phyloP scores from a whole-genome alignment of 2,797 vertebrate genomes.

The Capromys pilorides region DNA sequence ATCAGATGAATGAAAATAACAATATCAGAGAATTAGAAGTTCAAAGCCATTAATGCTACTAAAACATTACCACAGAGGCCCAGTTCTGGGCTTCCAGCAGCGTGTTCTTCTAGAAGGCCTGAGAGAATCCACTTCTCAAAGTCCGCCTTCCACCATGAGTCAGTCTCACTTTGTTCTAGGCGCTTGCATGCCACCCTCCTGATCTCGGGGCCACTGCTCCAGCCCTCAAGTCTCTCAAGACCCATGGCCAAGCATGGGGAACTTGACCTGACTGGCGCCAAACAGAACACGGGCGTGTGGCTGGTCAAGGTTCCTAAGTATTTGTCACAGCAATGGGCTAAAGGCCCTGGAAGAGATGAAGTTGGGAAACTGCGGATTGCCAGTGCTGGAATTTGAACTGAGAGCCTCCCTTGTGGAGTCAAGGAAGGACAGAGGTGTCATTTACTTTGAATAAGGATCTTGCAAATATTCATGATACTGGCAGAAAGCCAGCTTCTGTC shows the following conservation, averaged over 20 bases:
- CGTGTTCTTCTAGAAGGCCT: not conserved
- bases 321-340: too few species aligned
- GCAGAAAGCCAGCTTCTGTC: slow-evolving; percentile 90
- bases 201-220: not conserved
- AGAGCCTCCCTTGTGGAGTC: slow-evolving; percentile 65
- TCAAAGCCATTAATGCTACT: not conserved
- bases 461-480: slow-evolving; percentile 88
- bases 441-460: slow-evolving; percentile 95
- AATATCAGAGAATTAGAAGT: not conserved
- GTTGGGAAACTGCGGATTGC: too few species aligned
- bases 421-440: slow-evolving; percentile 82
- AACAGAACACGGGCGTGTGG: slow-evolving; percentile 97
- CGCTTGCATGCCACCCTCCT: rapidly evolving
- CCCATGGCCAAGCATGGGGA: slow-evolving; percentile 95
- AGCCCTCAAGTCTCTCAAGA: not conserved
- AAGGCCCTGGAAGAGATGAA: too few species aligned
- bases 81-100: not conserved
- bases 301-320: slow-evolving; percentile 91
- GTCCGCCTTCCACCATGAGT: rapidly evolving
- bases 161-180: rapidly evolving
- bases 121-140: rapidly evolving
- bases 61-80: not conserved
- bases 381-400: too few species aligned
- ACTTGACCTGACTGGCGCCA: slow-evolving; percentile 95
- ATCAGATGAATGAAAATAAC: not conserved